phyloP scores from a whole-genome alignment of 2,113 vertebrate species.

The Tachysurus fulvidraco region DNA sequence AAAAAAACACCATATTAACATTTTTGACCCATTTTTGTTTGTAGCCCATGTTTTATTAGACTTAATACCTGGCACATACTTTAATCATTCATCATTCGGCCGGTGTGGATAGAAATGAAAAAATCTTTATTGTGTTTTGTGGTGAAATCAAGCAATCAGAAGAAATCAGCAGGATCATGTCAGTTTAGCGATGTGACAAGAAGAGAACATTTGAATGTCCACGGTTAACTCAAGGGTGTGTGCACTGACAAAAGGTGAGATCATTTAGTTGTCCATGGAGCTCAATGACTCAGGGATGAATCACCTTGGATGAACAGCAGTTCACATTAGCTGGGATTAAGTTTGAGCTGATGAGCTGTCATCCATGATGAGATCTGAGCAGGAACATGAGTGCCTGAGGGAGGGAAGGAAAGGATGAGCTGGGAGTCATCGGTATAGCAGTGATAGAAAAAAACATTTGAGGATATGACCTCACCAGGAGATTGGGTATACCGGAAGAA shows the following conservation, averaged over 20 bases:
- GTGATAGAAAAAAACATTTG: neutral
- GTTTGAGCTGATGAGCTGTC: neutral
- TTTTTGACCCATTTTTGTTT: neutral
- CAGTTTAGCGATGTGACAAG: neutral
- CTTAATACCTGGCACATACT: neutral
- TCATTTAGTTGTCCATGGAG: neutral
- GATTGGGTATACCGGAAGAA: neutral
- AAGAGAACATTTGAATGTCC: neutral
- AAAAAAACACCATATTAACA: neutral
- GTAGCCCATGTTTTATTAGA: too few species aligned
- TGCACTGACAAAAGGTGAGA: neutral
- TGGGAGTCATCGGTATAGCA: neutral
- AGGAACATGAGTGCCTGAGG: neutral
- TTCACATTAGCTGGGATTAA: neutral
- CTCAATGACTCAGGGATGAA: neutral
- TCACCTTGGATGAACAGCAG: slow-evolving; percentile 1
- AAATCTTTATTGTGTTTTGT: neutral
- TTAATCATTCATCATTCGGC: neutral
- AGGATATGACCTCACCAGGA: neutral
- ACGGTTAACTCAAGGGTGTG: neutral
- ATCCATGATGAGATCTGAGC: neutral
- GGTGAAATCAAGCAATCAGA: neutral
- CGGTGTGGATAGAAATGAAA: neutral
- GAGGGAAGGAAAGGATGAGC: neutral
- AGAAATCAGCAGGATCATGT: neutral